Evolutionary conservation across 2,888 invertebrate species (phyloP).

Genomic region (Drosophila engyochracea): DNA sequence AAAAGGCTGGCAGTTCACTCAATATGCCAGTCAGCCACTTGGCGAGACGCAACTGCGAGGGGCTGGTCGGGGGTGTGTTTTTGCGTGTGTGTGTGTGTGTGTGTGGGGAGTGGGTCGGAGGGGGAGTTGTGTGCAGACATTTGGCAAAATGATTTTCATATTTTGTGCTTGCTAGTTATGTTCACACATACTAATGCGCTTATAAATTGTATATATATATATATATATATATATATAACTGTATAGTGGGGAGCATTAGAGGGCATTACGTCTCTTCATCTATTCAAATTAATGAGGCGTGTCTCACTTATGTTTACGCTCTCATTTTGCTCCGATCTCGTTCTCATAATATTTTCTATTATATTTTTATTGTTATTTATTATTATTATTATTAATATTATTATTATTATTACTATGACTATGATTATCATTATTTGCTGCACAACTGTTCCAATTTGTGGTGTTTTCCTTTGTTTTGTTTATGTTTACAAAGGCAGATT

Average conservation of each 20-base stretch:
- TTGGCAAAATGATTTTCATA: conserved; percentile 76
- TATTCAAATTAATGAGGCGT: conserved; percentile 76
- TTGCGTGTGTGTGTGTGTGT: neutral
- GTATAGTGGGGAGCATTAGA: neutral
- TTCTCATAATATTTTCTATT: conserved; percentile 31
- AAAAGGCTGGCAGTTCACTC: conserved; percentile 54
- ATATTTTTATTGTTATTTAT: conserved; percentile 54
- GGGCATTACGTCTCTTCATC: conserved; percentile 33
- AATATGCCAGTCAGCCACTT: conserved; percentile 74
- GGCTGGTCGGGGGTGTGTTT: neutral
- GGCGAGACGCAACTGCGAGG: conserved; percentile 33
- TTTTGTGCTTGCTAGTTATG: conserved; percentile 61
- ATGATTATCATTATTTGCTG: neutral
- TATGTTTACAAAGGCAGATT: conserved; percentile 44
- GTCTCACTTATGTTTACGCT: conserved; percentile 60
- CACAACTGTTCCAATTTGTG: conserved; percentile 16
- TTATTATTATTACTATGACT: neutral
- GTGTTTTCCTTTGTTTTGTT: conserved; percentile 12
- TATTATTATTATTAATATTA: conserved; percentile 16
- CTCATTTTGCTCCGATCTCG: conserved; percentile 30
- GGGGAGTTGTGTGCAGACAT: conserved; percentile 30
- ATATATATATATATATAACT: neutral
- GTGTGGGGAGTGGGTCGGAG: neutral
- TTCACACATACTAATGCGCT: conserved; percentile 57
- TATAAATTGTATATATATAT: neutral